Base-by-base conservation (phyloP, 2,888 invertebrate genomes). In the Cephus spinipes region DNA sequence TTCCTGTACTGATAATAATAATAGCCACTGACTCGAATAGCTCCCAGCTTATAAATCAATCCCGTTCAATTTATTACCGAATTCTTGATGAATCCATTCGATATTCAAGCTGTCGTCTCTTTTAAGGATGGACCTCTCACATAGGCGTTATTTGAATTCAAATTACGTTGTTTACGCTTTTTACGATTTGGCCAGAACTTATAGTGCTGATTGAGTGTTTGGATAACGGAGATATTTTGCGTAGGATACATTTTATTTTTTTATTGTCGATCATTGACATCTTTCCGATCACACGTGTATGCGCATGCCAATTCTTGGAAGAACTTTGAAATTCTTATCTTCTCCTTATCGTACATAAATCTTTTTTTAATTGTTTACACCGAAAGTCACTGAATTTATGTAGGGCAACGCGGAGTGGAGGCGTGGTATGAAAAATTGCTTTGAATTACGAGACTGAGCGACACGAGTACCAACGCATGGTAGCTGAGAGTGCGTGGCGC, bases 191-290 rank as follows among this genome's bases (percentile, higher is more conserved):
- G 9, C 55, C 15, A 15, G 55, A 55, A 55, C 23, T 23, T 23
- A 55, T 6, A 15, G 23, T 55, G 55, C 23, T 55, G 55, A 55
- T 55, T 0, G 23, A 55, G 23, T 55, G 55, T 55, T 55, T 55
- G 23, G 55, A 23, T 55, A 55, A 15, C 55, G 55, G 23, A 23
- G 23, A 23, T 23, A 55, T 55, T 23, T 55, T 23, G 9, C 23
- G 23, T 1, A 23, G 55, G 23, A 9, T 23, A 55, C 1, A 55
- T 23, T 55, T 35, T 35, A 35, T 1, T 79, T 79, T 78, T 76
- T 74, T 79, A 75, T 76, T 75, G 74, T 76, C 76, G 77, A 79
- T 77, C 73, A 69, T 77, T 80, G 33, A 55, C 36, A 69, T 76
- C 79, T 77, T 40, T 12, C 35, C 30, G 73, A 77, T 73, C 23